Percentiles rank a stretch among this genome's conserved stretches.
Evolutionary conservation across 2,113 vertebrate genomes (phyloP).

Genomic region (Columba livia): DNA sequence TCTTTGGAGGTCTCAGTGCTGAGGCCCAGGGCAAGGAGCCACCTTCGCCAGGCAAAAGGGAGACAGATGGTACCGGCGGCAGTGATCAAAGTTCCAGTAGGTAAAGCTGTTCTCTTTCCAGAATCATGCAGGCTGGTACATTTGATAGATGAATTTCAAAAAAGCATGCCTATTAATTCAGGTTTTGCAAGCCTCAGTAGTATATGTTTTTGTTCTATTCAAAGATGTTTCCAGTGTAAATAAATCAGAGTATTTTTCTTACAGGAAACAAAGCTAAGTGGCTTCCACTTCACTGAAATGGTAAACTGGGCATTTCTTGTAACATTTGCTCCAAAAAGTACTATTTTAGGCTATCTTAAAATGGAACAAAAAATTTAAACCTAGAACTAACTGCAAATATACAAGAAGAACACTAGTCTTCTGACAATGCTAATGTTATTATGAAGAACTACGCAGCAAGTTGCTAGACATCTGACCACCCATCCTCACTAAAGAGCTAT

Average conservation of each 20-base stretch:
- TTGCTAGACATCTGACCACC: neutral
- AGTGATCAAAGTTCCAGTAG: neutral
- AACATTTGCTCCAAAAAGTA: neutral
- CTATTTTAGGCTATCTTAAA: neutral
- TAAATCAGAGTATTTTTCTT: neutral
- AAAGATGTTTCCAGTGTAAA: neutral
- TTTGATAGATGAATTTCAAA: neutral
- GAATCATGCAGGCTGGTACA: neutral
- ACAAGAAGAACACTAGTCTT: neutral
- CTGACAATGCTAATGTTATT: neutral
- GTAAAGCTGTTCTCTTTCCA: conserved; percentile 11
- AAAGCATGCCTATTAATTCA: neutral
- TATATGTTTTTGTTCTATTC: neutral
- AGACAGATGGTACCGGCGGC: conserved; percentile 17
- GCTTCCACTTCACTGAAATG: neutral
- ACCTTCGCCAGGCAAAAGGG: neutral
- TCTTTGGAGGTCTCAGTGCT: neutral
- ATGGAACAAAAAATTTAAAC: neutral
- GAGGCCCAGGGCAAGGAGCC: neutral
- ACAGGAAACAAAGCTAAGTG: neutral
- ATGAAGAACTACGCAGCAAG: neutral
- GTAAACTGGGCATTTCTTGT: neutral
- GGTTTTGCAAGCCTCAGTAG: neutral
- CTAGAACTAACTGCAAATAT: neutral
- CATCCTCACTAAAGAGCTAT: neutral